These are phyloP conservation scores for Carcinoscorpius rotundicauda DNA, from an alignment of 1,140 invertebrate genomes.

Conservation along the genomic window DNA sequence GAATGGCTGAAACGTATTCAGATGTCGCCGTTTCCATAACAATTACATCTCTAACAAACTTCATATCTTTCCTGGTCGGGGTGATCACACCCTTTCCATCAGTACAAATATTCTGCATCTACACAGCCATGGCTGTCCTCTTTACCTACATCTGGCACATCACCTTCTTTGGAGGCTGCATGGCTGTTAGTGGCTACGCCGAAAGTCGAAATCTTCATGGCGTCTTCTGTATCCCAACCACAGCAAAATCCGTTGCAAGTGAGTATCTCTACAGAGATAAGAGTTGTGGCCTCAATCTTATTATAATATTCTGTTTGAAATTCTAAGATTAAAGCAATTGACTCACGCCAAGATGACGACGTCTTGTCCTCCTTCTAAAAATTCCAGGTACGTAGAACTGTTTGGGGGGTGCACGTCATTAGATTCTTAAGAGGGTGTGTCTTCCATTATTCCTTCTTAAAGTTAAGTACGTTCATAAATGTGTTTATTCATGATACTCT, in stretches of 20 bases:
- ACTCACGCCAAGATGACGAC: too few species aligned
- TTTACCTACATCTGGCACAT: slow-evolving; percentile 90
- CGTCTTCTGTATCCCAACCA: slow-evolving; percentile 45
- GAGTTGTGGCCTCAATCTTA: too few species aligned
- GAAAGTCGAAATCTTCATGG: slow-evolving; percentile 72
- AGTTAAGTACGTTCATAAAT: too few species aligned
- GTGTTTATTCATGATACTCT: too few species aligned
- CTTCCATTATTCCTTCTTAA: too few species aligned
- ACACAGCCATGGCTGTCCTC: slow-evolving; percentile 78
- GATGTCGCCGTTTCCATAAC: slow-evolving; percentile 96
- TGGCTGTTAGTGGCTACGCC: slow-evolving; percentile 76
- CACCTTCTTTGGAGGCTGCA: slow-evolving; percentile 82
- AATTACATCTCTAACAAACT: slow-evolving; percentile 94
- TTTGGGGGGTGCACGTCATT: too few species aligned
- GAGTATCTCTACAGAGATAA: slow-evolving; percentile 24
- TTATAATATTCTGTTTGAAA: too few species aligned
- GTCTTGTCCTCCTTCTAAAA: too few species aligned
- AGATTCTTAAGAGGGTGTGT: too few species aligned
- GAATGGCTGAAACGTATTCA: slow-evolving; percentile 74
- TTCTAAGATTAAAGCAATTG: too few species aligned
- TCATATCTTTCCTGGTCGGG: slow-evolving; percentile 93
- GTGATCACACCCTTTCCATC: slow-evolving; percentile 86
- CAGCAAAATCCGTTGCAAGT: slow-evolving; percentile 43
- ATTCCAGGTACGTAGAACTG: too few species aligned
- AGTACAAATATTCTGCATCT: slow-evolving; percentile 90